Conservation (phyloP, 1,140 invertebrate species). For the Bombus superbus region DNA sequence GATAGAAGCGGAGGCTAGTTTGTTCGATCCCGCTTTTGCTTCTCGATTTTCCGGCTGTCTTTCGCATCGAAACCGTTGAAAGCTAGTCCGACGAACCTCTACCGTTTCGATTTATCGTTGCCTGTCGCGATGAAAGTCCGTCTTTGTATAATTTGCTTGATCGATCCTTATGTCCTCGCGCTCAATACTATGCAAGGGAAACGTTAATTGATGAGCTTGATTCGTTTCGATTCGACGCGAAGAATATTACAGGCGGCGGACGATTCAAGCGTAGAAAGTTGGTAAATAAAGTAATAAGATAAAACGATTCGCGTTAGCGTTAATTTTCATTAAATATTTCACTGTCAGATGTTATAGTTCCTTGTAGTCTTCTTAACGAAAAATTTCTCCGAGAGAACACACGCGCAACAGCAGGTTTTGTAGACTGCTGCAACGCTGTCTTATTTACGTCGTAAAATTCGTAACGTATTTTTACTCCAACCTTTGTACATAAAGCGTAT, state of each 20-base stretch:
- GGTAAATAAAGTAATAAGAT: conserved; percentile 3
- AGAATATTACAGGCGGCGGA: not conserved
- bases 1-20: not conserved
- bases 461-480: not conserved
- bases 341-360: not conserved
- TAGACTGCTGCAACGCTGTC: not conserved
- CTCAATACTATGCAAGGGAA: not conserved
- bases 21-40: not conserved
- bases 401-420: not conserved
- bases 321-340: not conserved
- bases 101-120: conserved; percentile 25
- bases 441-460: not conserved
- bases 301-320: not conserved
- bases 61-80: conserved; percentile 15
- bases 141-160: conserved; percentile 19
- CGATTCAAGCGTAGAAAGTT: not conserved
- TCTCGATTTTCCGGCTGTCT: not conserved
- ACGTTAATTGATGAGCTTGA: conserved; percentile 22
- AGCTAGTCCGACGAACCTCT: not conserved
- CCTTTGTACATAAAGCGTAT: not conserved
- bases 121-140: conserved; percentile 8
- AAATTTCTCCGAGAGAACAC: too few relatives aligned
- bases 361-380: not conserved
- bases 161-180: conserved; percentile 3
- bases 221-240: not conserved